Conservation (phyloP, 2,797 vertebrate species). For the Brotula barbata region DNA sequence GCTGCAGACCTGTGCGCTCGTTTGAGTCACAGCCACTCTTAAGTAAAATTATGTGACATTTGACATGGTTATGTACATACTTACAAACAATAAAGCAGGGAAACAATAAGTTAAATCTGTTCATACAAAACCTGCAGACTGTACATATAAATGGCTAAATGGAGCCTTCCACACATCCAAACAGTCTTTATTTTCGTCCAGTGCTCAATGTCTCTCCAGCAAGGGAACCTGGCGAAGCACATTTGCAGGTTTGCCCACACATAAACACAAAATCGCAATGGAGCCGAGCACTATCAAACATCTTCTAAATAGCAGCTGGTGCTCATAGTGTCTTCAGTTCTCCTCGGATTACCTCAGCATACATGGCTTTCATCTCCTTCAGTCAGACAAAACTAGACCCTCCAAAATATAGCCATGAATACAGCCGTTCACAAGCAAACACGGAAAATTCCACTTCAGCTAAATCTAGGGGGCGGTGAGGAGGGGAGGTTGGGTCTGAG, state of each 20-base stretch:
- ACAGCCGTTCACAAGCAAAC: conserved; percentile 45
- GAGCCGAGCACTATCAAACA: conserved; percentile 64
- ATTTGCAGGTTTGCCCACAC: conserved; percentile 26
- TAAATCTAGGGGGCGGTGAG: conserved; percentile 28
- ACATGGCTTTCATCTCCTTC: conserved; percentile 58
- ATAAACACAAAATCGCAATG: conserved; percentile 29
- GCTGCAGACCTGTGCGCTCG: conserved; percentile 49
- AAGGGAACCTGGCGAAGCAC: conserved; percentile 36
- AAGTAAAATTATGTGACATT: conserved; percentile 54
- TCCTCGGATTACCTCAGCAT: conserved; percentile 23
- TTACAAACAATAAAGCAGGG: conserved; percentile 65
- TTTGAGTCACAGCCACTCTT: conserved; percentile 45
- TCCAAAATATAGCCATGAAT: conserved; percentile 31
- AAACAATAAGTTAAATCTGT: conserved; percentile 81
- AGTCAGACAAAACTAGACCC: conserved; percentile 33
- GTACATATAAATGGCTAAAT: conserved; percentile 54
- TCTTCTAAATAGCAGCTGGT: conserved; percentile 79
- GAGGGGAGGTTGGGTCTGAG: conserved; percentile 1
- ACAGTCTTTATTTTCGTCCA: conserved; percentile 51
- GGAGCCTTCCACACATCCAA: conserved; percentile 54
- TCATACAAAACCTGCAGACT: conserved; percentile 70
- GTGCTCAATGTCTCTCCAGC: conserved; percentile 54
- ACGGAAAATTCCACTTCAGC: conserved; percentile 30
- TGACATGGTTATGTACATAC: conserved; percentile 73
- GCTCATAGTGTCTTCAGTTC: conserved; percentile 64